A percentile compares a stretch with the other conserved stretches of the same genome.
These are phyloP conservation scores for Hippolais icterina DNA, from an alignment of 2,113 vertebrate genomes.

Conservation along the genomic window DNA sequence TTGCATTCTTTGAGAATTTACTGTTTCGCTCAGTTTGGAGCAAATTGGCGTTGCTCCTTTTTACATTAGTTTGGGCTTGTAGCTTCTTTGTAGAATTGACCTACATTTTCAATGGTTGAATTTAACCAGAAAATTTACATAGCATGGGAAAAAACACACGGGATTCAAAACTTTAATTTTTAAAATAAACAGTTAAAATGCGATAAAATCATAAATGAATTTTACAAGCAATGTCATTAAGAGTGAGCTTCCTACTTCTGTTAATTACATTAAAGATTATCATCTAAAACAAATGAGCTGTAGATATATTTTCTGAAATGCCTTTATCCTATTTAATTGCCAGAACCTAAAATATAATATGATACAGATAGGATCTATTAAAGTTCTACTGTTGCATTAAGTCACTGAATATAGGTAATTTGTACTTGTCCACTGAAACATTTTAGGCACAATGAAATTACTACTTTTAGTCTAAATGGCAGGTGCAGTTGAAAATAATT, in stretches of 20 bases:
- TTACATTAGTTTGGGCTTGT: background rate
- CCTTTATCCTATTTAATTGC: slow-evolving; percentile 87
- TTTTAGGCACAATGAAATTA: slow-evolving; percentile 83
- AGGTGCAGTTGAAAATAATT: slow-evolving; percentile 65
- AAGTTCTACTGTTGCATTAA: slow-evolving; percentile 87
- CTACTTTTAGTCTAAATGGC: slow-evolving; percentile 66
- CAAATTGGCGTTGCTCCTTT: background rate
- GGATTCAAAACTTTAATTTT: slow-evolving; percentile 40
- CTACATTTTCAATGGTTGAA: background rate
- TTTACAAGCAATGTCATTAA: slow-evolving; percentile 71
- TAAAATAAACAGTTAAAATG: slow-evolving; percentile 73
- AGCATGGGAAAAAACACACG: background rate
- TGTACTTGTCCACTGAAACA: slow-evolving; percentile 88
- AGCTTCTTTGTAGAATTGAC: background rate
- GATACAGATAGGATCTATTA: slow-evolving; percentile 91
- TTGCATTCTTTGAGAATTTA: background rate
- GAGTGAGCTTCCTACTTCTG: slow-evolving; percentile 76
- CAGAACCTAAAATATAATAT: slow-evolving; percentile 85
- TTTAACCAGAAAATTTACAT: slow-evolving; percentile 17
- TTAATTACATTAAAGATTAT: slow-evolving; percentile 89
- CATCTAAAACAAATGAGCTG: slow-evolving; percentile 89
- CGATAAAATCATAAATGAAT: slow-evolving; percentile 71
- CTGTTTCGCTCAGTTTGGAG: background rate
- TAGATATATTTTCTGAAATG: slow-evolving; percentile 77
- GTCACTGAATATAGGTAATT: slow-evolving; percentile 83